Percentiles rank a stretch among this genome's conserved stretches.
Evolutionary conservation across 2,797 vertebrate genomes (phyloP).

Genomic region (Knipowitschia caucasica): DNA sequence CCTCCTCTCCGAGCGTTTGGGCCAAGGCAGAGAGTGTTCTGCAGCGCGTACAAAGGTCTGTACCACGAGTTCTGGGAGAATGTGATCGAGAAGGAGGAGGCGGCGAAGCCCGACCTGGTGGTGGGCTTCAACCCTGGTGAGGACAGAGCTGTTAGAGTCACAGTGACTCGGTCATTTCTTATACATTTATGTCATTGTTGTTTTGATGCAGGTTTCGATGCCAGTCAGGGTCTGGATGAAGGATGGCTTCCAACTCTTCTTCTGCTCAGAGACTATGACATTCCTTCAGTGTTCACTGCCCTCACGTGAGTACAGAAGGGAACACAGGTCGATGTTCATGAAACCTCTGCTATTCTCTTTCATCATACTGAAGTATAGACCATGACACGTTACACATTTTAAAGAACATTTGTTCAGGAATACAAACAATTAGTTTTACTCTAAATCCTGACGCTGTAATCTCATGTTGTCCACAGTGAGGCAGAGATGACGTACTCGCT

Average conservation of each 20-base stretch:
- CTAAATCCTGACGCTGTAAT: no score
- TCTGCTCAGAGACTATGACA: slow-evolving; percentile 88
- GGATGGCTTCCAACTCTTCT: slow-evolving; percentile 93
- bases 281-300: slow-evolving; percentile 86
- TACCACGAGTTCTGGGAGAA: slow-evolving; percentile 97
- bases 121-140: slow-evolving; percentile 92
- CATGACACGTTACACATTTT: no score
- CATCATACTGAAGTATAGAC: no score
- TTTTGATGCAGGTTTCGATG: slow-evolving; percentile 86
- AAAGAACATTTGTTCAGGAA: no score
- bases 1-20: slow-evolving; percentile 74
- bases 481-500: slow-evolving; percentile 87
- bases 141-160: slow-evolving; percentile 29
- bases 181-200: slow-evolving; percentile 4
- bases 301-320: slow-evolving; percentile 69
- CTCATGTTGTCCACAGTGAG: slow-evolving; percentile 76
- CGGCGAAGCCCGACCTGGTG: slow-evolving; percentile 82
- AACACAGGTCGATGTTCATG: no score
- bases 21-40: slow-evolving; percentile 77
- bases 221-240: slow-evolving; percentile 82
- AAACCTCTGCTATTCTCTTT: no score
- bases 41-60: slow-evolving; percentile 83
- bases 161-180: neutral
- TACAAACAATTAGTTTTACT: no score
- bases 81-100: slow-evolving; percentile 82